phyloP scores from a whole-genome alignment of 2,888 invertebrate genomes.

The Cerastis leucographa region DNA sequence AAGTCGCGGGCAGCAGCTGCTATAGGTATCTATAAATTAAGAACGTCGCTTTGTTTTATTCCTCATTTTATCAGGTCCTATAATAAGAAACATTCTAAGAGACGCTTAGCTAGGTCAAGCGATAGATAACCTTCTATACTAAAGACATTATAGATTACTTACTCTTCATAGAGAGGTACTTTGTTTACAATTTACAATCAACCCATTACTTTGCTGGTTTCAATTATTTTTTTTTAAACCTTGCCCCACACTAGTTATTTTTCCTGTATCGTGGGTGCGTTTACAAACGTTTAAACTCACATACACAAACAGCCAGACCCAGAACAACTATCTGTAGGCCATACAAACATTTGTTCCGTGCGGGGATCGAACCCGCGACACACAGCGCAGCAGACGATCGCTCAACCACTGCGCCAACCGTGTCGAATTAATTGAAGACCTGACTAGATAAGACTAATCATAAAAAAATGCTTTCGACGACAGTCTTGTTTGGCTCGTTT shows the following conservation, averaged over 20 bases:
- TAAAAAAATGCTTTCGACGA: not conserved
- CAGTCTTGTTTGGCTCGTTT: not conserved
- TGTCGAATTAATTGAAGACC: not conserved
- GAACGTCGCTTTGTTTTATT: not conserved
- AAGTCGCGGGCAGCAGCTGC: no score
- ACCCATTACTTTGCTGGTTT: not conserved
- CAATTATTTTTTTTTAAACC: no score
- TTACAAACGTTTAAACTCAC: no score
- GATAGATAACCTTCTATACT: not conserved
- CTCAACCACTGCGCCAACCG: no score
- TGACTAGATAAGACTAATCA: not conserved
- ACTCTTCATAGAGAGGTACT: not conserved
- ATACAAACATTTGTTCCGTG: no score
- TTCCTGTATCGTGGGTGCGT: no score
- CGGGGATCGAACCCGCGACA: no score
- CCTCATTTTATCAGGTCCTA: not conserved
- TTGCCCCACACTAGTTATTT: no score
- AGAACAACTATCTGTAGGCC: no score
- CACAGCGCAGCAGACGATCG: no score
- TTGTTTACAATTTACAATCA: not conserved
- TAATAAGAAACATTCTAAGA: not conserved
- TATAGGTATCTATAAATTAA: not conserved
- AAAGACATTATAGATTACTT: not conserved
- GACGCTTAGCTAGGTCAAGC: not conserved
- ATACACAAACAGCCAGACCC: no score